A percentile compares a stretch with the other conserved stretches of the same genome.
Evolutionary conservation across 2,113 vertebrate species (phyloP).

Genomic region (Pantherophis guttatus): DNA sequence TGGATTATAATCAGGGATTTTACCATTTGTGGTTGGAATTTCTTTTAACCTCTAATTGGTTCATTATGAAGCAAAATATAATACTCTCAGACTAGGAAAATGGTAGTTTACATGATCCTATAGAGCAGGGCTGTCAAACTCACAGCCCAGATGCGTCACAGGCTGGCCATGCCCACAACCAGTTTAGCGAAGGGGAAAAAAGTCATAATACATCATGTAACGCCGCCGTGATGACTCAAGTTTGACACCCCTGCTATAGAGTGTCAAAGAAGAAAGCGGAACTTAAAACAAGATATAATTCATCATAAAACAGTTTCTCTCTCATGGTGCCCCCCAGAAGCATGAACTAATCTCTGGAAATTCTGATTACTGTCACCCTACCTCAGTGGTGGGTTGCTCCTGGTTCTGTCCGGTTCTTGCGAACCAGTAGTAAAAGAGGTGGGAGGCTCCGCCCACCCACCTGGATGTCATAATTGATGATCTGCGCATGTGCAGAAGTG

Average conservation of each 20-base stretch:
- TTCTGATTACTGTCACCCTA: background rate
- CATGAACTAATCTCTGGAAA: background rate
- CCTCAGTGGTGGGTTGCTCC: no score
- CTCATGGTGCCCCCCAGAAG: background rate
- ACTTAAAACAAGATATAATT: background rate
- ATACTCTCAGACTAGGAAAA: background rate
- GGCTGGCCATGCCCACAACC: no score
- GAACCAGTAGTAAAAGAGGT: no score
- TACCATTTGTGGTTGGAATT: background rate
- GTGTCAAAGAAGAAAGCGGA: background rate
- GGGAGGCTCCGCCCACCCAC: no score
- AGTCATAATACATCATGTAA: no score
- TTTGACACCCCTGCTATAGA: background rate
- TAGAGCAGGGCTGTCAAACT: no score
- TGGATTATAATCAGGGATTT: background rate
- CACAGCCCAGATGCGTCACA: no score
- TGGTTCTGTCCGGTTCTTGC: no score
- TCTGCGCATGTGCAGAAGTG: no score
- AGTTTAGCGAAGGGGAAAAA: no score
- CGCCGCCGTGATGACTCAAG: accelerated
- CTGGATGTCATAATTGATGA: no score
- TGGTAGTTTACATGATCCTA: background rate
- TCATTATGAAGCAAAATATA: background rate
- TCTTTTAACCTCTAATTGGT: background rate
- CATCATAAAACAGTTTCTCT: background rate